phyloP scores from a whole-genome alignment of 2,797 vertebrate species.

The Heteromormyrus szaboi region DNA sequence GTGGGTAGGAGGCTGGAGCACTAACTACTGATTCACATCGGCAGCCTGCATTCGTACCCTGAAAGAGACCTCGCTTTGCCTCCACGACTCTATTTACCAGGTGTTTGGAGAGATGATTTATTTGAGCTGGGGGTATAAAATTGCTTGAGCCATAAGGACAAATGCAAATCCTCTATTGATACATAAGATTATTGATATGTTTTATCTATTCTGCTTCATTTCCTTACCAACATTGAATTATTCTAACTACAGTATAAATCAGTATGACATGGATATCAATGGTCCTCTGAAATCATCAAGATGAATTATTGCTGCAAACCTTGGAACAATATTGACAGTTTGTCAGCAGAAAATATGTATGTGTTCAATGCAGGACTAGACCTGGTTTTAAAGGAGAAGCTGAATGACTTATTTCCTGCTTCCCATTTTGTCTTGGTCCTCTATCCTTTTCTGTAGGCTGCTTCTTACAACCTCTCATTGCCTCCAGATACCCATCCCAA shows the following conservation, averaged over 20 bases:
- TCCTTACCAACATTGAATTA: neutral
- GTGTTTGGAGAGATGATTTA: neutral
- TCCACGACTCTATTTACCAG: neutral
- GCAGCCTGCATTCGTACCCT: neutral
- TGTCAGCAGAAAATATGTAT: neutral
- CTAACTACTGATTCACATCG: neutral
- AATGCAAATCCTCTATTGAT: neutral
- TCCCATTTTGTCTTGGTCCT: neutral
- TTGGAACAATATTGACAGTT: neutral
- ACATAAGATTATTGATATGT: neutral
- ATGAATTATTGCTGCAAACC: neutral
- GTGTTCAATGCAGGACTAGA: neutral
- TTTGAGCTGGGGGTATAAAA: neutral
- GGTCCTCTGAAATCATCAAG: neutral
- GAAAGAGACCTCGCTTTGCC: neutral
- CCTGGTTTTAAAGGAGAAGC: neutral
- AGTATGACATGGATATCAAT: neutral
- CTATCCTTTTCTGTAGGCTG: neutral
- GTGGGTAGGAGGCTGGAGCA: neutral
- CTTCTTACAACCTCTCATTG: neutral
- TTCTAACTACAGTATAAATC: neutral
- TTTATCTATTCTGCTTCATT: neutral
- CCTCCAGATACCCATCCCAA: neutral
- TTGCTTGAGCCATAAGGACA: neutral
- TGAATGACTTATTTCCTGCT: neutral